Evolutionary conservation across 2,113 vertebrate genomes (phyloP), one percentile per base, ranked within the genome.

Genomic region (Progne subis): DNA sequence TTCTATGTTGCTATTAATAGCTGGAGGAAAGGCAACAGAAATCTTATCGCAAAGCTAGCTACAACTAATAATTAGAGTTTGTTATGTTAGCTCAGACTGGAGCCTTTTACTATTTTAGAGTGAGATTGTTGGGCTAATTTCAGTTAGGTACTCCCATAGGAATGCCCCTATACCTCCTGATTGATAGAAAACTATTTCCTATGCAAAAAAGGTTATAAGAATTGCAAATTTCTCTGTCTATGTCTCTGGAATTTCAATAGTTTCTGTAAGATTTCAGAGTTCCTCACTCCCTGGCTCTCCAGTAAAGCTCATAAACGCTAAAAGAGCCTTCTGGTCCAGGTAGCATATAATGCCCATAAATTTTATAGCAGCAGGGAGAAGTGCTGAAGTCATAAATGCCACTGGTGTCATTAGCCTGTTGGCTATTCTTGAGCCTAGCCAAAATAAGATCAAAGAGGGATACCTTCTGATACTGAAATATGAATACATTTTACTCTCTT

Each of bases 11-110:
- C 37, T 80, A 15, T 34, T 83, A 86, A 43, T 43, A 88, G 55
- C n/a, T 70, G n/a, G 32, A 71, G 28, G 19, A 91, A 81, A 64
- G n/a, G 26, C 28, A 93, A 37, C 20, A 97, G 68, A 92, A 95
- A 59, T 64, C 39, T 80, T 63, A 5, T 28, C 64, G 75, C 39
- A 47, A 78, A 92, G 43, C 43, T 55, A 75, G 32, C 39, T 67
- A 53, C 19, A 37, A 41, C 32, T 75, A 34, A 37, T 71, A 85
- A 46, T 41, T 76, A 5, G 60, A n/a, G 74, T 81, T 77, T 86
- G 68, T 59, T 93, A 29, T 43, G 25, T 65, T 92, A 82, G 31
- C 43, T 55, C 52, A 82, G 44, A 53, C 32, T 69, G n/a, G 29
- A 88, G 70, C 29, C 34, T 92, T 67, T 75, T 43, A 18, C 34